A percentile compares a stretch with the other conserved stretches of the same genome.
Evolutionary conservation across 2,888 invertebrate genomes (phyloP).

Genomic region (Pristionchus entomophagus): DNA sequence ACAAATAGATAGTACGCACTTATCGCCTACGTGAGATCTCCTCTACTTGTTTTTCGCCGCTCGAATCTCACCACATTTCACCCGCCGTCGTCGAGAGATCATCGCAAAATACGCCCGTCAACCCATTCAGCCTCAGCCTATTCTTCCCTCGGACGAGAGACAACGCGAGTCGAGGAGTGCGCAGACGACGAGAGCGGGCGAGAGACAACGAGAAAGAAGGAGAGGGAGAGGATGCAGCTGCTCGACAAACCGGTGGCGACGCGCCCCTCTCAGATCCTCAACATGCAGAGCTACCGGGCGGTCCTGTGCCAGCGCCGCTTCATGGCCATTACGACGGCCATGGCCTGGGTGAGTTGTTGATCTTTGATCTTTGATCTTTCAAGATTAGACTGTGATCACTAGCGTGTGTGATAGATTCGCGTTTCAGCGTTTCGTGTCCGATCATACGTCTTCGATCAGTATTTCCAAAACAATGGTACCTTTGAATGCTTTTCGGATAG

Average conservation of each 20-base stretch:
- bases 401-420: not conserved
- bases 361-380: not conserved
- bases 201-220: not conserved
- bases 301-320: conserved; percentile 66
- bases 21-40: too few relatives aligned
- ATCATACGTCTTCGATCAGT: not conserved
- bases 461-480: not conserved
- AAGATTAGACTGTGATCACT: not conserved
- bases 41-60: too few relatives aligned
- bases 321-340: conserved; percentile 55
- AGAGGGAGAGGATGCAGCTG: conserved; percentile 62
- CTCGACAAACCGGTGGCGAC: conserved; percentile 72
- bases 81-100: not conserved
- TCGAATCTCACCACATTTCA: not conserved
- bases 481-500: not conserved
- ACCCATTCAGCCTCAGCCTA: not conserved
- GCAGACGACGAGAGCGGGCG: not conserved
- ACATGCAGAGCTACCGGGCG: conserved; percentile 67
- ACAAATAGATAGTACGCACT: too few relatives aligned
- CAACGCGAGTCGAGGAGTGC: not conserved
- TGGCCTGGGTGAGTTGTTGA: conserved; percentile 52
- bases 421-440: not conserved
- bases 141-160: not conserved
- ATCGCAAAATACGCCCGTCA: not conserved
- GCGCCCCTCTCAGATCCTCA: conserved; percentile 70